Evolutionary conservation across 2,888 invertebrate species (phyloP).

Genomic region (Brachypalpus laphriformis): DNA sequence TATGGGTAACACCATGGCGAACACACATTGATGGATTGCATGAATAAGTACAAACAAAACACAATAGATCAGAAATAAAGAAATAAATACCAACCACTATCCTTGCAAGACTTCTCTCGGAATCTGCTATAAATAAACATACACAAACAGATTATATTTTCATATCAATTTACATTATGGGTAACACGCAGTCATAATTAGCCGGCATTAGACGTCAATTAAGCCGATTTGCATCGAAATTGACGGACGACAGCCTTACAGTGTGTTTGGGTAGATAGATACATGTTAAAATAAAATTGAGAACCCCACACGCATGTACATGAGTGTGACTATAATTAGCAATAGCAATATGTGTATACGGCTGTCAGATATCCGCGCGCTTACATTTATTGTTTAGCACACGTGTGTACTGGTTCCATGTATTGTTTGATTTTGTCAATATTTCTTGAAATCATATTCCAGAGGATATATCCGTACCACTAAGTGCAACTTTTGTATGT

Average conservation of each 20-base stretch:
- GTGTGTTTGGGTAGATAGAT: neutral
- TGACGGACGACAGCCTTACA: constrained; percentile 33
- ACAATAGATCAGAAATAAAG: constrained; percentile 26
- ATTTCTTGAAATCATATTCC: neutral
- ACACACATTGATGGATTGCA: constrained; percentile 17
- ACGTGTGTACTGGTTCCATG: neutral
- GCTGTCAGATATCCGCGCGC: neutral
- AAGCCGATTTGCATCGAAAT: constrained; percentile 65
- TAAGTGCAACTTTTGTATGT: neutral
- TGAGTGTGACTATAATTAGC: constrained; percentile 23
- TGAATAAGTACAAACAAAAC: constrained; percentile 27
- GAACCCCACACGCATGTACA: constrained; percentile 16
- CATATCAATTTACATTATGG: constrained; percentile 62
- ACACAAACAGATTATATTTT: constrained; percentile 53
- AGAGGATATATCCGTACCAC: neutral
- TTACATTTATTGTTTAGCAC: neutral
- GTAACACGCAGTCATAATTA: constrained; percentile 66
- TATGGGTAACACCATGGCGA: neutral
- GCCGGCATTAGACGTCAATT: constrained; percentile 67
- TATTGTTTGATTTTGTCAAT: neutral
- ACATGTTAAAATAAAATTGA: constrained; percentile 10
- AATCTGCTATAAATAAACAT: constrained; percentile 37
- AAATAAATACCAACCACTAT: constrained; percentile 37
- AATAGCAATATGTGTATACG: constrained; percentile 7
- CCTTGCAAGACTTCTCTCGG: constrained; percentile 17